Conservation (phyloP, 2,113 vertebrate genomes). For the Podarcis muralis region DNA sequence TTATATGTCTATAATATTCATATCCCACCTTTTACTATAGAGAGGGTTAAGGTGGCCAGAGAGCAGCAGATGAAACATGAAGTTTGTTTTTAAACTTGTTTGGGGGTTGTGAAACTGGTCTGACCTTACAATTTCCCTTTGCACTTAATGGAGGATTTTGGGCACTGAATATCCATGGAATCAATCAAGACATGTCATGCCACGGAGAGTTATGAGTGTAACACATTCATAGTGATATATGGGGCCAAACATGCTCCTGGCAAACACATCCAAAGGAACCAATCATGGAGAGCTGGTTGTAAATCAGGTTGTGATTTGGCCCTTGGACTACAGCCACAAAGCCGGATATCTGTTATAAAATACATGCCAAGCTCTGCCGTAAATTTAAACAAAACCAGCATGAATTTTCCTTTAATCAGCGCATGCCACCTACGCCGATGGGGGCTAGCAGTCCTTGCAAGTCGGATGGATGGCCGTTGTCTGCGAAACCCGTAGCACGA, state of each 20-base stretch:
- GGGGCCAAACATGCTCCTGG: constrained; percentile 32
- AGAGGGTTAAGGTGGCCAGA: not conserved
- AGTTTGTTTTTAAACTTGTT: not conserved
- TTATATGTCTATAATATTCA: not conserved
- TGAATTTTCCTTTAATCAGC: constrained; percentile 56
- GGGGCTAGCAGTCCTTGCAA: constrained; percentile 41
- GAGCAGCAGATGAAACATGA: not conserved
- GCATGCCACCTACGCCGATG: constrained; percentile 27
- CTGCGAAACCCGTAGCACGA: constrained; percentile 52
- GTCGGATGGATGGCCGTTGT: constrained; percentile 55
- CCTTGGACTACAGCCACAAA: constrained; percentile 45
- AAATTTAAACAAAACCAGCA: constrained; percentile 56
- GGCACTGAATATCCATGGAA: not conserved
- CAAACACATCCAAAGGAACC: constrained; percentile 34
- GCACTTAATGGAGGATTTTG: not conserved
- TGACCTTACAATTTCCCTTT: not conserved
- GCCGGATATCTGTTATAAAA: constrained; percentile 43
- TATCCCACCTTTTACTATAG: not conserved
- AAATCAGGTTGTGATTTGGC: constrained; percentile 55
- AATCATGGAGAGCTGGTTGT: constrained; percentile 12
- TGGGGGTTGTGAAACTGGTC: not conserved
- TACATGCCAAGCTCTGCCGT: constrained; percentile 16
- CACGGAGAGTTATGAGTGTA: not conserved
- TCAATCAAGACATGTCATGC: not conserved
- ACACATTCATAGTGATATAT: not conserved